These are phyloP conservation scores for Rhamnusium bicolor DNA, from an alignment of 2,888 invertebrate genomes.

Conservation along the genomic window DNA sequence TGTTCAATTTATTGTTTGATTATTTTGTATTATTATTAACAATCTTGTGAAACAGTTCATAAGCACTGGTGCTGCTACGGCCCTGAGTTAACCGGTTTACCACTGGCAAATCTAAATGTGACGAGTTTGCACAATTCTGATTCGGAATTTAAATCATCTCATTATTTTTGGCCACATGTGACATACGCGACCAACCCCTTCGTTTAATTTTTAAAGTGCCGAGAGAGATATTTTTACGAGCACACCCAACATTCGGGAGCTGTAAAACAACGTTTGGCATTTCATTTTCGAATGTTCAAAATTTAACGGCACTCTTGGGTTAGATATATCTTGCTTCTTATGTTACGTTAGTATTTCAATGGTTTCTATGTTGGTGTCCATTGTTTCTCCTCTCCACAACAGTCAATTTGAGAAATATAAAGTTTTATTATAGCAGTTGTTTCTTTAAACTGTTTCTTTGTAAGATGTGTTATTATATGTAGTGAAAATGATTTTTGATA, in stretches of 20 bases:
- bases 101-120: constrained; percentile 30
- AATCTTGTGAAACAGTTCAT: no score
- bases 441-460: background rate
- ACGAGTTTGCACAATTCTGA: constrained; percentile 33
- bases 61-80: background rate
- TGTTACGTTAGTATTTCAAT: background rate
- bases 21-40: no score
- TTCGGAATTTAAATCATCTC: constrained; percentile 55
- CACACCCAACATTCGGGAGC: constrained; percentile 10
- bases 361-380: background rate
- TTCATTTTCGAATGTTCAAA: constrained; percentile 37
- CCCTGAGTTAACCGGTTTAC: constrained; percentile 8
- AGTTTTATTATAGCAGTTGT: background rate
- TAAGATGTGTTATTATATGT: background rate
- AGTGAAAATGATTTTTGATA: background rate
- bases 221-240: constrained; percentile 38
- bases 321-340: background rate
- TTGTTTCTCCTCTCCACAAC: background rate
- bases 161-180: constrained; percentile 53
- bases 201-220: constrained; percentile 48
- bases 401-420: background rate
- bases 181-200: constrained; percentile 35
- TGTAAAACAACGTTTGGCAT: constrained; percentile 37
- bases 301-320: constrained; percentile 23
- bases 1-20: no score